Evolutionary conservation across 1,140 invertebrate species (phyloP), one percentile per base, ranked within the genome.

Genomic region (Carposina sasakii): DNA sequence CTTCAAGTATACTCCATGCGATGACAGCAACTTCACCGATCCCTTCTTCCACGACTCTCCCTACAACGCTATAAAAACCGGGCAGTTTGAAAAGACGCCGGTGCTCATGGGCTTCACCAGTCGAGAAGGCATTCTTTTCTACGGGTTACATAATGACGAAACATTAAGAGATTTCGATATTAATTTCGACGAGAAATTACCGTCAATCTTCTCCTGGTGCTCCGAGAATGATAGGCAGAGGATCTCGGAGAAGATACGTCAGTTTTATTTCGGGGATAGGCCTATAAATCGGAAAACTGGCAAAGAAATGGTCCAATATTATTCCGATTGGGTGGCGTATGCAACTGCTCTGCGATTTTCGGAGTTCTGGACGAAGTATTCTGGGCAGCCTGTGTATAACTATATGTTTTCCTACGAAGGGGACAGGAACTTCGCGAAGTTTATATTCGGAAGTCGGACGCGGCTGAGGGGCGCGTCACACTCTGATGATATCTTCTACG

Each of bases 401-500:
- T 81, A 81, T 30, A 52, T 72, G 23, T 81, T 83, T 46, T 56
- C 70, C 0, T 81, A 76, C 24, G 60, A 62, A 33, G 79, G 76
- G 1, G 54, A 47, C 10, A 63, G 79, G 17, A 73, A 81, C 20
- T 77, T 73, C 33, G 71, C 68, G 0, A 79, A 72, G 39, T 22
- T 28, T 5, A 6, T 64, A 3, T 58, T 58, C 34, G 17, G 57
- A 41, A 31, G 45, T 6, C 45, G 53, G 1, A 21, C 56, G 2
- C 6, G 43, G 6, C 30, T 65, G 10, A 22, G 54, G 5, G 71
- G 73, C 0, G 71, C 76, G 0, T 63, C 69, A 0, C 79, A 83
- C 37, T 66, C 69, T 0, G 79, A 76, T 20, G 79, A 83, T 37
- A 31, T 83, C 0, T 81, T 83, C 50, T 83, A 83, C 57, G 41